Percentiles rank a stretch among this genome's conserved stretches.
Conservation (phyloP, 2,113 vertebrate genomes). For the Eublepharis macularius region DNA sequence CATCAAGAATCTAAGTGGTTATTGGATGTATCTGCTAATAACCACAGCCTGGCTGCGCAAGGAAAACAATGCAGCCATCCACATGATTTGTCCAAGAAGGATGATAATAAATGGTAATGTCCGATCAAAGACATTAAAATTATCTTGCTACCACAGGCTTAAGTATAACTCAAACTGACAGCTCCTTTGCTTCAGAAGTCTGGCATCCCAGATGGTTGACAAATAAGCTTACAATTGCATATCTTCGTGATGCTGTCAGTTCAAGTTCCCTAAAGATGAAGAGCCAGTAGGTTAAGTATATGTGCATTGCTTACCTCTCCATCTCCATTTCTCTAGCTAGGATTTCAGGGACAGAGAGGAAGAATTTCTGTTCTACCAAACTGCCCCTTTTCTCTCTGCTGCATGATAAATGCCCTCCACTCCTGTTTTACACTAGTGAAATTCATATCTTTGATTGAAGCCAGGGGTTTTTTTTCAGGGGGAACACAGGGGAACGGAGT, state of each 20-base stretch:
- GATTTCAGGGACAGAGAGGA: fast-evolving
- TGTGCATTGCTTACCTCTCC: neutral
- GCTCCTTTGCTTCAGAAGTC: slow-evolving; percentile 33
- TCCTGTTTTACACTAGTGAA: neutral
- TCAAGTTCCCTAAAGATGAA: slow-evolving; percentile 35
- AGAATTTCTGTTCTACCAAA: neutral
- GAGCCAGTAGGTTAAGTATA: slow-evolving; percentile 39
- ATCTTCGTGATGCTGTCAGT: slow-evolving; percentile 50
- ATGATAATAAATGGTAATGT: neutral
- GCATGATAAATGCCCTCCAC: neutral
- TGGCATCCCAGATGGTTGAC: slow-evolving; percentile 55
- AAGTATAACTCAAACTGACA: slow-evolving; percentile 51
- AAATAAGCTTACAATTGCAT: slow-evolving; percentile 61
- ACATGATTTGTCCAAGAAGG: neutral
- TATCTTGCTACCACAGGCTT: slow-evolving; percentile 31
- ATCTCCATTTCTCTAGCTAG: neutral
- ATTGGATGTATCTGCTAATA: slow-evolving; percentile 1
- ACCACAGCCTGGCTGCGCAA: fast-evolving
- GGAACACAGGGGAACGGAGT: no score
- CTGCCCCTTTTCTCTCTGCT: neutral
- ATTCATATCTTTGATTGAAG: neutral
- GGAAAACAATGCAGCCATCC: neutral
- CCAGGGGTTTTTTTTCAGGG: no score
- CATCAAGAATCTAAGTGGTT: neutral
- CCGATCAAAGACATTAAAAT: slow-evolving; percentile 42